Conservation (phyloP, 2,888 invertebrate genomes). For the Meteorus colon region DNA sequence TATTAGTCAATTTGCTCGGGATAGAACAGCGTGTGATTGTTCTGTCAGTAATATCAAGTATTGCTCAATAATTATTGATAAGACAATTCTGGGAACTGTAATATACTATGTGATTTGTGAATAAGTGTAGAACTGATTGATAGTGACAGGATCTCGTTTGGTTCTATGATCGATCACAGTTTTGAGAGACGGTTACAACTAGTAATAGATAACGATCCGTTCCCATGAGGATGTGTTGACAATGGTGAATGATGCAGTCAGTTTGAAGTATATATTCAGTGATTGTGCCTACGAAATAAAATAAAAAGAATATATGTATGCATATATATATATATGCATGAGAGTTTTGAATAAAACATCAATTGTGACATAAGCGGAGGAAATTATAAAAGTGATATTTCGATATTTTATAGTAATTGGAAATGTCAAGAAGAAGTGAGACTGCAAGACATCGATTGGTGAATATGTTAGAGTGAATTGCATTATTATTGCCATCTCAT, state of each 20-base stretch:
- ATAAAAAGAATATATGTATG: not conserved
- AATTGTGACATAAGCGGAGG: constrained; percentile 15
- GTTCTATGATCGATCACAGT: not conserved
- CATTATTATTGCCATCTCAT: not conserved
- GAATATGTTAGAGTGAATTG: not conserved
- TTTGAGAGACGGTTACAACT: not conserved
- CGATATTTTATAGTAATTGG: constrained; percentile 4
- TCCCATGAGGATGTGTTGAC: not conserved
- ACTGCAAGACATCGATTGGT: not conserved
- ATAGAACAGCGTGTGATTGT: constrained; percentile 3
- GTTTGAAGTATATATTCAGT: not conserved
- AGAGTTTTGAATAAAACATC: not conserved
- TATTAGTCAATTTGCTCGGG: not conserved
- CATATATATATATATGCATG: not conserved
- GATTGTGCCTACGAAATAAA: not conserved
- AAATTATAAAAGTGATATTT: not conserved
- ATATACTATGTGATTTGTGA: constrained; percentile 6
- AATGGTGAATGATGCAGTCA: constrained; percentile 18
- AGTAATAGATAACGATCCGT: not conserved
- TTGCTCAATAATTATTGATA: constrained; percentile 10
- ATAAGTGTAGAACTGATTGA: constrained; percentile 14
- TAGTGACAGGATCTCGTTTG: not conserved
- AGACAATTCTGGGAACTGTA: not conserved
- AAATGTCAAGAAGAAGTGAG: constrained; percentile 42
- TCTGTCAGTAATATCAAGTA: not conserved